Evolutionary conservation across 2,113 vertebrate species (phyloP).

Genomic region (Jaculus jaculus): DNA sequence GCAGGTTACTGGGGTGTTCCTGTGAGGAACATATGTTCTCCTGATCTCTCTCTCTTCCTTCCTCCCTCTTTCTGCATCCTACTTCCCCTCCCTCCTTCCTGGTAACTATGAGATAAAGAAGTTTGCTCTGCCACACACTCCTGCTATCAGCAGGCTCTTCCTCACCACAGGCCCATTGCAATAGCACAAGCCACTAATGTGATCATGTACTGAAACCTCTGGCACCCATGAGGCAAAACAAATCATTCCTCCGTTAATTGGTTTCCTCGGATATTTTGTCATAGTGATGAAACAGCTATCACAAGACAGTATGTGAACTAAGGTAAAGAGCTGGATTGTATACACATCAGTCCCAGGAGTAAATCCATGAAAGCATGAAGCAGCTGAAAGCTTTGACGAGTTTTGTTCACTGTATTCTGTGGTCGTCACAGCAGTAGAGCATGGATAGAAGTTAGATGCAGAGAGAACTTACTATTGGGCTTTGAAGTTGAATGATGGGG

Average conservation of each 20-base stretch:
- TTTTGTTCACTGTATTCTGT: not conserved
- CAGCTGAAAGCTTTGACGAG: not conserved
- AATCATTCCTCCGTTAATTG: not conserved
- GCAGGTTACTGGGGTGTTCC: not conserved
- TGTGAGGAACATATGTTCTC: not conserved
- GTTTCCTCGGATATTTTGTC: not conserved
- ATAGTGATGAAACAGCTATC: not conserved
- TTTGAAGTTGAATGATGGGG: not conserved
- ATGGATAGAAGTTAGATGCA: not conserved
- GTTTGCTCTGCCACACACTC: not conserved
- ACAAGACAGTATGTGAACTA: not conserved
- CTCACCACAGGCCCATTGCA: not conserved
- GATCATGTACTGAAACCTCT: not conserved
- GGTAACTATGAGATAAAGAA: not conserved
- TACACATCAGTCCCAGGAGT: not conserved
- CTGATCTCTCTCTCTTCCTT: not conserved
- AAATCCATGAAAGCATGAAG: not conserved
- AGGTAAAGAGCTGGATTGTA: not conserved
- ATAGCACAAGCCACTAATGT: not conserved
- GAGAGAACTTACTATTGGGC: not conserved
- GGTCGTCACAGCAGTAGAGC: not conserved
- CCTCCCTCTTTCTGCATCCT: not conserved
- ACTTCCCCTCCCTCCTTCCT: not conserved
- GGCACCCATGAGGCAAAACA: not conserved
- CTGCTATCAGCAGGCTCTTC: not conserved